Evolutionary conservation across 2,888 invertebrate species (phyloP).

Genomic region (Baccha elongata): DNA sequence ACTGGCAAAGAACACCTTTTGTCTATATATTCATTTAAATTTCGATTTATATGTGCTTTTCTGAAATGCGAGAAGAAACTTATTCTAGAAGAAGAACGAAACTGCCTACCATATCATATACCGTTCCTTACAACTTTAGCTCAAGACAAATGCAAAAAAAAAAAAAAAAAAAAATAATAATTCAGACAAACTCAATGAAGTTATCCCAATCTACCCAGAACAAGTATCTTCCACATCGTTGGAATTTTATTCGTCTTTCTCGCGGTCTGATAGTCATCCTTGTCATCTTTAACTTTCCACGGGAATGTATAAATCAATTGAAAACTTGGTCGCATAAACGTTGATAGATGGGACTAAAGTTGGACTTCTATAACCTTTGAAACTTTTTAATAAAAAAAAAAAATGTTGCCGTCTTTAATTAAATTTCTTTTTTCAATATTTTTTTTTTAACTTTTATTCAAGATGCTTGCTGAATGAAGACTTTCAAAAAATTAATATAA

Average conservation of each 20-base stretch:
- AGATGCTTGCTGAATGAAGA: constrained; percentile 19
- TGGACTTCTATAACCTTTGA: constrained; percentile 28
- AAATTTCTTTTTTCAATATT: constrained; percentile 26
- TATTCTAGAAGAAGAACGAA: constrained; percentile 1
- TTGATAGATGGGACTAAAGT: constrained; percentile 49
- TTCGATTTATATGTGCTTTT: neutral
- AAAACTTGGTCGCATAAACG: constrained; percentile 67
- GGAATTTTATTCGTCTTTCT: constrained; percentile 4
- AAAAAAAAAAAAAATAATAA: constrained; percentile 15
- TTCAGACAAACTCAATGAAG: constrained; percentile 60
- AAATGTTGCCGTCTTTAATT: constrained; percentile 36
- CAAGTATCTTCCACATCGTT: constrained; percentile 26
- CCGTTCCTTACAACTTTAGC: constrained; percentile 20
- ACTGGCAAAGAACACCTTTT: neutral
- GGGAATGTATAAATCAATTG: constrained; percentile 71
- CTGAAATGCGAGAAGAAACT: constrained; percentile 1
- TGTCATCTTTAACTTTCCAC: constrained; percentile 65
- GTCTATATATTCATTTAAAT: constrained; percentile 3
- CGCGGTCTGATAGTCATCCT: constrained; percentile 19
- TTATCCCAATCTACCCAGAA: constrained; percentile 50
- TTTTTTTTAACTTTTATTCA: constrained; percentile 7
- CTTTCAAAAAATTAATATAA: constrained; percentile 30
- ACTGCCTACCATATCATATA: constrained; percentile 7
- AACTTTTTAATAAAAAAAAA: constrained; percentile 24
- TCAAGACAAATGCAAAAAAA: neutral